A percentile compares a stretch with the other conserved stretches of the same genome.
Evolutionary conservation across 2,888 invertebrate genomes (phyloP).

Genomic region (Lycophotia porphyrea): DNA sequence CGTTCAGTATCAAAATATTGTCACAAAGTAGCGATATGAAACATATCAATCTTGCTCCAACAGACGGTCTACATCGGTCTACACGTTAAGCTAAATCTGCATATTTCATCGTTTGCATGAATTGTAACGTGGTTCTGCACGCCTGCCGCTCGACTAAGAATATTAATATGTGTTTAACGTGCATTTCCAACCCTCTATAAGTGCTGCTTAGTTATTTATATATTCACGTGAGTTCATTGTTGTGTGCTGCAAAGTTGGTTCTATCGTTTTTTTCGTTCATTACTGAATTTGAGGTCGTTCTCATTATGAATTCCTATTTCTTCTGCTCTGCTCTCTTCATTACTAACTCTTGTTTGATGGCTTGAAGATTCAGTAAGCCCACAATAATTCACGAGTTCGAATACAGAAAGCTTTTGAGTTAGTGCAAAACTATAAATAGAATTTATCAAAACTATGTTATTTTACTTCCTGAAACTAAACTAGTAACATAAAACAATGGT

Average conservation of each 20-base stretch:
- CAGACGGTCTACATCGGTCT: slow-evolving; percentile 49
- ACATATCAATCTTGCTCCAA: slow-evolving; percentile 47
- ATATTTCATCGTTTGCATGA: slow-evolving; percentile 63
- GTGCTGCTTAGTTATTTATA: slow-evolving; percentile 48
- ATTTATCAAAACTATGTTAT: slow-evolving; percentile 21
- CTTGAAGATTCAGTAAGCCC: not conserved
- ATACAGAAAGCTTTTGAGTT: not conserved
- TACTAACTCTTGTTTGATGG: not conserved
- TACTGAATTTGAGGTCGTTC: not conserved
- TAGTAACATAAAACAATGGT: slow-evolving; percentile 45
- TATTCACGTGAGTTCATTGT: slow-evolving; percentile 32
- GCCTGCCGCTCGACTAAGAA: slow-evolving; percentile 50
- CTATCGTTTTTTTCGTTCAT: slow-evolving; percentile 15
- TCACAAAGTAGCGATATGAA: slow-evolving; percentile 27
- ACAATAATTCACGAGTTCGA: not conserved
- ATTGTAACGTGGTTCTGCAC: slow-evolving; percentile 55
- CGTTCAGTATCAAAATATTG: slow-evolving; percentile 35
- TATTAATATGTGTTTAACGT: slow-evolving; percentile 53
- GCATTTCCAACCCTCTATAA: slow-evolving; percentile 49
- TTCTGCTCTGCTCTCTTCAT: not conserved
- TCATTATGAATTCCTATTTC: not conserved
- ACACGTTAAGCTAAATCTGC: slow-evolving; percentile 55
- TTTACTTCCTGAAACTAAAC: slow-evolving; percentile 35
- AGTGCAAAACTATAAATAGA: slow-evolving; percentile 14
- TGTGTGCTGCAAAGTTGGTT: slow-evolving; percentile 28